Evolutionary conservation across 2,888 invertebrate genomes (phyloP).

Genomic region (Eubasilissa splendida): DNA sequence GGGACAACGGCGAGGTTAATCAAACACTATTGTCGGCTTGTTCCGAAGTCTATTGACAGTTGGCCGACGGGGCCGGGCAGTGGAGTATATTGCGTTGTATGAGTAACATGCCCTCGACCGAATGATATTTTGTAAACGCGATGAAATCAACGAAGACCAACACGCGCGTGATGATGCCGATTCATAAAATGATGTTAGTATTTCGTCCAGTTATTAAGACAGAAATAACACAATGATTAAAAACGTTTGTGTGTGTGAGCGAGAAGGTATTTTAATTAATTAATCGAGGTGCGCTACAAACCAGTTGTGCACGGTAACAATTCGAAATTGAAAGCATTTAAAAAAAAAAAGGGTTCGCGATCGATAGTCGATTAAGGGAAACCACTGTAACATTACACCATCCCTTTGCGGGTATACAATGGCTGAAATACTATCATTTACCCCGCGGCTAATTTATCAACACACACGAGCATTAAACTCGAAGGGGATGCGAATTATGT

Average conservation of each 20-base stretch:
- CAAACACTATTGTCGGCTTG: conserved; percentile 47
- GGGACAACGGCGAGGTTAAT: conserved; percentile 38
- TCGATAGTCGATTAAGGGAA: conserved; percentile 51
- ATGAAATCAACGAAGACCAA: background rate
- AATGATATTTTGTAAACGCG: background rate
- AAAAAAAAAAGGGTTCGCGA: conserved; percentile 22
- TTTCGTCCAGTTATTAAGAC: too few species aligned
- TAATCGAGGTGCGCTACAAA: too few species aligned
- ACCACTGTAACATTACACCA: conserved; percentile 47
- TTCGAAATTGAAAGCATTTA: too few species aligned
- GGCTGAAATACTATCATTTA: conserved; percentile 29
- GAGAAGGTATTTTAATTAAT: too few species aligned
- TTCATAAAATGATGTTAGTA: too few species aligned
- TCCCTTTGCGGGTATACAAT: conserved; percentile 30
- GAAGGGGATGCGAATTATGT: background rate
- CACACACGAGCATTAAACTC: background rate
- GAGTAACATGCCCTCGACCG: background rate
- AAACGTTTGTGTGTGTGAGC: too few species aligned
- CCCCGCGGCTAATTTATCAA: conserved; percentile 1
- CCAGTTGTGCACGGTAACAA: too few species aligned
- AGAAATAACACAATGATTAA: too few species aligned
- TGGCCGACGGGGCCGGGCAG: conserved; percentile 21
- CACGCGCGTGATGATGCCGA: background rate
- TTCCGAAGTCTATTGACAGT: conserved; percentile 35
- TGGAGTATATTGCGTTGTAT: background rate